These are phyloP conservation scores for Tipula vernalis DNA, from an alignment of 2,888 invertebrate genomes.

Conservation along the genomic window DNA sequence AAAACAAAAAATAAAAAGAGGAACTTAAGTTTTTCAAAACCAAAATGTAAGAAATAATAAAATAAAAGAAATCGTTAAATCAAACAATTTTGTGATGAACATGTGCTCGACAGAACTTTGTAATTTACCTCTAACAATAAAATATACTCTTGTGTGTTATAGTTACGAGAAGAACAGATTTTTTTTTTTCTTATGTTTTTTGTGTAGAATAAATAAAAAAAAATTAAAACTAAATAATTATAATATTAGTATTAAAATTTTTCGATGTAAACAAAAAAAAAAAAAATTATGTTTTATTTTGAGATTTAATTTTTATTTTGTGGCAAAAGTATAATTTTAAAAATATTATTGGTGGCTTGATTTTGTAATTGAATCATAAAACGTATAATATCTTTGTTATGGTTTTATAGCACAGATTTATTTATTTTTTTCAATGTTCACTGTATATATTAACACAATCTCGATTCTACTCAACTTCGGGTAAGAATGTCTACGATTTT, in stretches of 20 bases:
- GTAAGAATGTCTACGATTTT: too few species aligned
- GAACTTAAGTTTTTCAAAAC: not conserved
- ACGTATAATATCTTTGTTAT: not conserved
- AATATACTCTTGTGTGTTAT: not conserved
- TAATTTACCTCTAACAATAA: slow-evolving; percentile 4
- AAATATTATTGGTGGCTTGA: not conserved
- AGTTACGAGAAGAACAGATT: not conserved
- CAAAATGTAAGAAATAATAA: not conserved
- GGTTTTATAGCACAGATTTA: not conserved
- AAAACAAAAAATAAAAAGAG: not conserved
- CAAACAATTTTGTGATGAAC: not conserved
- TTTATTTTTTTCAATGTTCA: too few species aligned
- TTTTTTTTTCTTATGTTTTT: not conserved
- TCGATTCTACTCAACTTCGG: too few species aligned
- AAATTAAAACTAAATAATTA: not conserved
- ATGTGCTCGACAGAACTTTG: not conserved
- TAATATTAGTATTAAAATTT: not conserved
- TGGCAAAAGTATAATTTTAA: not conserved
- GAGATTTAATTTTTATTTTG: not conserved
- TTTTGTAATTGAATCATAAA: not conserved
- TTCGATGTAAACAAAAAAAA: not conserved
- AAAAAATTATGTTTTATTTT: not conserved
- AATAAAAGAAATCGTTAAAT: not conserved
- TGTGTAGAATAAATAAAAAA: not conserved
- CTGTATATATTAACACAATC: too few species aligned